Base-by-base conservation (phyloP, 2,888 invertebrate genomes). In the Andrena praecox region DNA sequence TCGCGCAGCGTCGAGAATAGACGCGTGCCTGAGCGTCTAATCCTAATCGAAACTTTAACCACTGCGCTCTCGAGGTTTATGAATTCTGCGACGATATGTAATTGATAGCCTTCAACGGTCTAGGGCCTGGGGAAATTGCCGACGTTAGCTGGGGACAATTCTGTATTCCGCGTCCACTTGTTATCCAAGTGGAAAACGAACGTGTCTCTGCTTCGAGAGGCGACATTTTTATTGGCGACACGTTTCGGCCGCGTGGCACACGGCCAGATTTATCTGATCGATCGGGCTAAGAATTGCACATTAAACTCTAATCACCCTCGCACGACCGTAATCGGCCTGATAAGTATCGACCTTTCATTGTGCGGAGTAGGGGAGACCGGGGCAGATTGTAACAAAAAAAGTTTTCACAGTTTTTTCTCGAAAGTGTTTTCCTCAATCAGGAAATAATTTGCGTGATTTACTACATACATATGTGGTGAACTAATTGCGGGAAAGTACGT, bases 191-290 rank as follows among this genome's bases (percentile, higher is more conserved):
- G 54, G 59, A 77, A 50, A 50, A 12, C 48, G 35, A 42, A 42
- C 29, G 20, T 1, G 33, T 8, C 4, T 24, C 62, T 33, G 31
- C 50, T 20, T n/a, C 42, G 59, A 35, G 10, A 24, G 48, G 42
- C 20, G 33, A 67, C 62, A 54, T 63, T 77, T 75, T 78, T 68
- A 75, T 75, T 60, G 67, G 31, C 54, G 54, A 62, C 74, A 42
- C 77, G 76, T 62, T 31, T 67, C 50, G 7, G n/a, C 24, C 20
- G 24, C 77, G 69, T 64, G 79, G 79, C 80, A 71, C 12, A n/a
- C 62, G 50, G 76, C 70, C 68, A 78, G 70, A 75, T 78, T 76
- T 78, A 76, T 74, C 79, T 42, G 70, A 33, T 79, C 79, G 60
- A 81, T 69, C 71, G 69, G 42, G 71, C 54, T 48, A 62, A n/a